Evolutionary conservation across 2,113 vertebrate genomes (phyloP).

Genomic region (Leucopsar rothschildi): DNA sequence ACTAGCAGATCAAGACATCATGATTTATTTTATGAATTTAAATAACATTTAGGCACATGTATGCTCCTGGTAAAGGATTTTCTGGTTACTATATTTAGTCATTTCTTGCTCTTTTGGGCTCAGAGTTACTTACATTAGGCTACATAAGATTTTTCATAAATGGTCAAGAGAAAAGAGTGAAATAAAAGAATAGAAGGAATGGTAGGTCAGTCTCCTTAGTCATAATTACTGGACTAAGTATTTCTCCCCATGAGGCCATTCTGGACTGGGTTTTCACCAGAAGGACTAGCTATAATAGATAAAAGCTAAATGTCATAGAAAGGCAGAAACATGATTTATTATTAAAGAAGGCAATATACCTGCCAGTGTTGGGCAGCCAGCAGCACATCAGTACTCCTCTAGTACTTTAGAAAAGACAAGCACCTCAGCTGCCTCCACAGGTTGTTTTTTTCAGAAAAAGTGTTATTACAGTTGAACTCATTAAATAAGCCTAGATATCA

Average conservation of each 20-base stretch:
- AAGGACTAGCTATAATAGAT: neutral
- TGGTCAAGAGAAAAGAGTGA: neutral
- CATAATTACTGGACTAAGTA: neutral
- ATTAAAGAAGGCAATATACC: neutral
- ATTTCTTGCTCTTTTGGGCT: neutral
- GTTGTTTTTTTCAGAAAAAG: neutral
- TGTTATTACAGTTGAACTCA: neutral
- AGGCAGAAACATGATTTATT: neutral
- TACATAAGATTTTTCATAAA: neutral
- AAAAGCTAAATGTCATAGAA: neutral
- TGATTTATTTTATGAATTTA: neutral
- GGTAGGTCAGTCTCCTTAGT: neutral
- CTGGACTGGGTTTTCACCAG: neutral
- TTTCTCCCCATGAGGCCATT: neutral
- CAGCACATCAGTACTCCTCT: neutral
- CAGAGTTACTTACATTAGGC: neutral
- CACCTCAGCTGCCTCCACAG: neutral
- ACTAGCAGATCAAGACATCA: neutral
- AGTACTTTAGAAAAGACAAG: neutral
- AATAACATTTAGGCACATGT: neutral
- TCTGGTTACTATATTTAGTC: neutral
- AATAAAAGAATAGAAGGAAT: neutral
- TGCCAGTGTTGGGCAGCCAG: neutral
- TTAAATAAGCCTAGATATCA: neutral
- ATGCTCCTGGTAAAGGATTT: neutral